A percentile compares a stretch with the other conserved stretches of the same genome.
These are phyloP conservation scores for Heliconius charithonia DNA, from an alignment of 2,888 invertebrate genomes.

Conservation along the genomic window DNA sequence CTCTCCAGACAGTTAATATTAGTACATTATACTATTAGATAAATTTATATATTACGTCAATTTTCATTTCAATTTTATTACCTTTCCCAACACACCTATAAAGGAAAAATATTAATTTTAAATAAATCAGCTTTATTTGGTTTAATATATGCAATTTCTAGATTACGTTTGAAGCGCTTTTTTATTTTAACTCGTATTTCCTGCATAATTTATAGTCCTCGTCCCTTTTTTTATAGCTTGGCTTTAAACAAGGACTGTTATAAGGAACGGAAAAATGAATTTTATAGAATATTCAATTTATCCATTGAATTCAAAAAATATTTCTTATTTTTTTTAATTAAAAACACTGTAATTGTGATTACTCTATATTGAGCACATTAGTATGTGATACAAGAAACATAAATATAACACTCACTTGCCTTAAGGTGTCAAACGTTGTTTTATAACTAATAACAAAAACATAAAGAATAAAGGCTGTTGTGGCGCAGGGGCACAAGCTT, in stretches of 20 bases:
- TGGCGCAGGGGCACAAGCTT: too few species aligned
- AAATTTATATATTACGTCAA: too few species aligned
- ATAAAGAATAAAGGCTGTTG: neutral
- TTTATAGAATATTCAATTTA: too few species aligned
- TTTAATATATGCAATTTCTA: neutral
- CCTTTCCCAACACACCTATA: neutral
- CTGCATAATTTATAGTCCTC: conserved; percentile 14
- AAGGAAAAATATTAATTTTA: neutral
- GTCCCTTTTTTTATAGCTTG: neutral
- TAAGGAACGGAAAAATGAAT: neutral
- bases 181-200: neutral
- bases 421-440: neutral
- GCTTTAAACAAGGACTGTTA: neutral
- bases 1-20: too few species aligned
- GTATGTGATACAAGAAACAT: too few species aligned
- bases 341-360: too few species aligned
- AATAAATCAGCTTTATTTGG: neutral
- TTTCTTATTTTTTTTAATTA: too few species aligned
- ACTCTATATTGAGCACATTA: too few species aligned
- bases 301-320: too few species aligned
- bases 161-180: neutral
- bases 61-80: too few species aligned
- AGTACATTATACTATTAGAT: too few species aligned
- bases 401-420: too few species aligned
- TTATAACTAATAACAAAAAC: neutral